phyloP scores from a whole-genome alignment of 2,113 vertebrate genomes.

The Taurulus bubalis region DNA sequence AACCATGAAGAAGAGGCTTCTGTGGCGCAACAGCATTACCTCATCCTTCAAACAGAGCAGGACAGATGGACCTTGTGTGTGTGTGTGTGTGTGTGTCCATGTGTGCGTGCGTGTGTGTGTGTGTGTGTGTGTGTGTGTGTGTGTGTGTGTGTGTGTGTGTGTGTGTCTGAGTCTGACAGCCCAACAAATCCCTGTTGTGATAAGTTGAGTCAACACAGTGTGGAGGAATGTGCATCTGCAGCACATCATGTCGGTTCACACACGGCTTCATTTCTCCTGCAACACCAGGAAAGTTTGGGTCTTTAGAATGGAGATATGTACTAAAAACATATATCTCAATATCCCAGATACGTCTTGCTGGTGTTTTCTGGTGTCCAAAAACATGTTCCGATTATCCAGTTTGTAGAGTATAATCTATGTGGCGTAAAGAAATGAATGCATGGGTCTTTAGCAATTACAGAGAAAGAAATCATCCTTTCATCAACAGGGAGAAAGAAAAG shows the following conservation, averaged over 20 bases:
- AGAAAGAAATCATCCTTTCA: not conserved
- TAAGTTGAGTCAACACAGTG: slow-evolving; percentile 63
- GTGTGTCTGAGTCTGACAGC: slow-evolving; percentile 20
- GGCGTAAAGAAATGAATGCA: not conserved
- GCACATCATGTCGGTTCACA: slow-evolving; percentile 46
- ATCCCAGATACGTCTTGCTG: not conserved
- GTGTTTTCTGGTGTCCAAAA: not conserved
- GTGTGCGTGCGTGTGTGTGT: slow-evolving; percentile 40
- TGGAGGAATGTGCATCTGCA: slow-evolving; percentile 74
- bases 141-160: slow-evolving; percentile 21
- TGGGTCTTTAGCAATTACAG: not conserved
- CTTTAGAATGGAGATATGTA: not conserved
- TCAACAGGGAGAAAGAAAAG: not conserved
- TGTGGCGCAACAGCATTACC: slow-evolving; percentile 68
- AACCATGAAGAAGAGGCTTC: not conserved
- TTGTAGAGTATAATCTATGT: not conserved
- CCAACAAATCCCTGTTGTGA: slow-evolving; percentile 73
- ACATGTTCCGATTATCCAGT: not conserved
- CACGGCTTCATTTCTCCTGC: not conserved
- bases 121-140: slow-evolving; percentile 28
- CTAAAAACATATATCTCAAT: not conserved
- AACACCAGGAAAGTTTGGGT: not conserved
- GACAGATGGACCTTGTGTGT: slow-evolving; percentile 68
- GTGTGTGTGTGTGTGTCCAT: slow-evolving; percentile 24
- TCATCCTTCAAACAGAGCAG: slow-evolving; percentile 73